A percentile compares a stretch with the other conserved stretches of the same genome.
phyloP scores from a whole-genome alignment of 2,888 invertebrate species.

The Oscheius sp. region DNA sequence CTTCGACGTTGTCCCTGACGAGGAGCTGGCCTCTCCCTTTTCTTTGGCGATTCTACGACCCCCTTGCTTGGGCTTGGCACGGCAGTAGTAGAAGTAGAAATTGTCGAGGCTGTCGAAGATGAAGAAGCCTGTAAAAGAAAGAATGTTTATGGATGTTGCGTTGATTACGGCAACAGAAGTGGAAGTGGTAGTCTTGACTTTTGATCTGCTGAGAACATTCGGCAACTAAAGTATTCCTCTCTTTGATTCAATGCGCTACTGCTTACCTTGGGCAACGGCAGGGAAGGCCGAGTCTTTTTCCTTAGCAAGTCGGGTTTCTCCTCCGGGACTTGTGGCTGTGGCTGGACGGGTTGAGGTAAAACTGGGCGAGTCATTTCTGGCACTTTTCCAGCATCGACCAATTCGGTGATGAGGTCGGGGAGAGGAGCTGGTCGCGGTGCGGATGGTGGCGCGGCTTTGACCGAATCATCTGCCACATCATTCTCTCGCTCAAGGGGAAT shows the following conservation, averaged over 20 bases:
- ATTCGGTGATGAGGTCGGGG: neutral
- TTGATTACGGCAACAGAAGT: neutral
- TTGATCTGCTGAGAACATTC: conserved; percentile 16
- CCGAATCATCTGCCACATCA: neutral
- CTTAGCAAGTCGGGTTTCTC: conserved; percentile 1
- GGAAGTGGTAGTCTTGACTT: neutral
- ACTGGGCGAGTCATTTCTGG: neutral
- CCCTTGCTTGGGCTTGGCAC: neutral
- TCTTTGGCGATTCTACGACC: conserved; percentile 1
- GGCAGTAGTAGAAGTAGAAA: neutral
- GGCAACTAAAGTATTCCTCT: neutral
- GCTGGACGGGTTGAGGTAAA: neutral
- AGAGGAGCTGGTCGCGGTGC: neutral
- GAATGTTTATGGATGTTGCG: neutral
- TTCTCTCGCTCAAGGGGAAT: conserved; percentile 23
- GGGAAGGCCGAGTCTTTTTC: conserved; percentile 14
- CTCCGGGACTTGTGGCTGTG: neutral
- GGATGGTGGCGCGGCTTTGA: neutral
- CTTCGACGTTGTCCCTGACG: conserved; percentile 21
- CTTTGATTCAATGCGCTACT: too few relatives aligned
- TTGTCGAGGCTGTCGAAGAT: neutral
- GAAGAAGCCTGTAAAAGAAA: neutral
- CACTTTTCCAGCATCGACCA: conserved; percentile 14
- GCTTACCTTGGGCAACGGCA: conserved; percentile 9
- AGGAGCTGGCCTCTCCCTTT: conserved; percentile 25